These are phyloP conservation scores for Scophthalmus maximus DNA, from an alignment of 2,113 vertebrate species.

Conservation along the genomic window DNA sequence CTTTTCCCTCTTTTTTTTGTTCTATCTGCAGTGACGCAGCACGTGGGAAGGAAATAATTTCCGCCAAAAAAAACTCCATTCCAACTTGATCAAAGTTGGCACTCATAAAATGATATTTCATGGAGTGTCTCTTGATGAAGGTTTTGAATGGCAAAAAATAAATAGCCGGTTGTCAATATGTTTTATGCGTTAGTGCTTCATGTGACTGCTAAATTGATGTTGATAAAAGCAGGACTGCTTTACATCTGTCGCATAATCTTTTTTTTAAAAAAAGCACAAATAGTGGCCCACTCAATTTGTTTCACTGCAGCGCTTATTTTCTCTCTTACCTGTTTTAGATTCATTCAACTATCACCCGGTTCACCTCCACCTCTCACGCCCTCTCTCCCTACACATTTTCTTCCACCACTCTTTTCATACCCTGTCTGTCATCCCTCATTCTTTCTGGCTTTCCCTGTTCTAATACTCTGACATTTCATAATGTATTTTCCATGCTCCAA, in stretches of 20 bases:
- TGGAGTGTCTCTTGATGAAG: not conserved
- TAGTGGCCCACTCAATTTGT: slow-evolving; percentile 5
- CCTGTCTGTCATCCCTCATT: not conserved
- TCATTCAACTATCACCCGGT: not conserved
- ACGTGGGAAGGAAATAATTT: slow-evolving; percentile 10
- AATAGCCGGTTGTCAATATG: not conserved
- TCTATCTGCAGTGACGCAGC: slow-evolving; percentile 1
- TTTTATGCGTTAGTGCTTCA: not conserved
- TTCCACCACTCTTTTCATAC: not conserved
- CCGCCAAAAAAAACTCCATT: not conserved
- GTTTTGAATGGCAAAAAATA: not conserved
- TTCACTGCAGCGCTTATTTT: not conserved
- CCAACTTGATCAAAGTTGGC: slow-evolving; percentile 16
- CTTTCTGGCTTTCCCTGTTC: not conserved
- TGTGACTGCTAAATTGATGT: not conserved
- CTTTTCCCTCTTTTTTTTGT: slow-evolving; percentile 8
- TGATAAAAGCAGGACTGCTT: slow-evolving; percentile 1
- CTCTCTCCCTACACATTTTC: not conserved
- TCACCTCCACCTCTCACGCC: not conserved
- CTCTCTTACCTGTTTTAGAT: not conserved
- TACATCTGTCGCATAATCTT: no score
- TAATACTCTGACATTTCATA: not conserved
- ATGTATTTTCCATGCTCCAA: not conserved
- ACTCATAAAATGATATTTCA: slow-evolving; percentile 26
- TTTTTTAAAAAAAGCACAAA: no score